Conservation (phyloP, 2,888 invertebrate species). For the Strigamia maritima region DNA sequence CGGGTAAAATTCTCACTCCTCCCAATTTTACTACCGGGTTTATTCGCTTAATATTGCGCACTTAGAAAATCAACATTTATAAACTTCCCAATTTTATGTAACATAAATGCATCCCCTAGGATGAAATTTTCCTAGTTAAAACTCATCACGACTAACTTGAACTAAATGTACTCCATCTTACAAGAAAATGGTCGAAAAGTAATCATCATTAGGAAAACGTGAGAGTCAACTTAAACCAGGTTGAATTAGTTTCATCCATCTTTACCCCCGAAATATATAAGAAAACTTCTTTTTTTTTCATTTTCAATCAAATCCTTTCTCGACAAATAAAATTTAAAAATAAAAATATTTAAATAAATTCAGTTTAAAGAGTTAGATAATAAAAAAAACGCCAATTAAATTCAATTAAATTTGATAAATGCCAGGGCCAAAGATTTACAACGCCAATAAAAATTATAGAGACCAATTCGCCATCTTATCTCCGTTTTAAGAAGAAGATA, state of each 20-base stretch:
- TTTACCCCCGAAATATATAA: background rate
- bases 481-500: conserved; percentile 8
- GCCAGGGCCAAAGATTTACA: background rate
- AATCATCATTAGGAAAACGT: conserved; percentile 34
- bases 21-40: background rate
- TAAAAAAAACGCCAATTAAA: background rate
- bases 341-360: background rate
- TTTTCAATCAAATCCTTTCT: background rate
- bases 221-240: background rate
- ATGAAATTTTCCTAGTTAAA: background rate
- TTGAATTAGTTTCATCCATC: background rate
- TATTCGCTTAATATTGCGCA: background rate
- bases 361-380: background rate
- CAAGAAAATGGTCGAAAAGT: conserved; percentile 1
- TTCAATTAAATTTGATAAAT: conserved; percentile 6
- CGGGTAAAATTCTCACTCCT: background rate
- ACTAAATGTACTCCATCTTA: conserved; percentile 8
- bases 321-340: background rate
- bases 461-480: conserved; percentile 28
- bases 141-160: background rate
- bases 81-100: background rate
- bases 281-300: background rate
- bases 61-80: background rate
- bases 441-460: background rate
- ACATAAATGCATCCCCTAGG: background rate